Base-by-base conservation (phyloP, 2,888 invertebrate genomes). In the Endotricha flammealis region DNA sequence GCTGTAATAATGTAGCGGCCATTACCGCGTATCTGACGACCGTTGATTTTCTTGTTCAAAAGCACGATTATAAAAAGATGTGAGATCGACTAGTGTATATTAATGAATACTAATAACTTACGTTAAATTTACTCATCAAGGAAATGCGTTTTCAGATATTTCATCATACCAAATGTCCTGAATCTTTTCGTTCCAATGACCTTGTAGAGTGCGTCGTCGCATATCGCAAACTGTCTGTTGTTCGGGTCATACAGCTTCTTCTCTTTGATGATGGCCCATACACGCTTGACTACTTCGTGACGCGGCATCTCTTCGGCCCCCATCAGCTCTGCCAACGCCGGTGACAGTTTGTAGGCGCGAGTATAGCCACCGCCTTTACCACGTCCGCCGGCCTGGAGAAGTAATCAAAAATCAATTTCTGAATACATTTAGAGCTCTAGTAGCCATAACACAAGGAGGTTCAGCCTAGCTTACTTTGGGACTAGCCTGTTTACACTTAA, bases 111-210 rank as follows among this genome's bases (percentile, higher is more conserved):
- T n/a, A n/a, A n/a, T n/a, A n/a, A n/a, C n/a, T n/a, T n/a, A n/a
- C n/a, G n/a, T n/a, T n/a, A n/a, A 13, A 32, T 9, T 38, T 50
- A 91, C 60, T 89, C 89, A 63, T 90, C 73, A 17, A 82, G 83
- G 78, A 97, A 97, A 85, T 97, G 98, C 46, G 92, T 91, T 80
- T 96, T 96, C 56, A 98, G 89, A 78, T 95, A 95, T 76, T 98
- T 98, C 93, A 98, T 95, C 98, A 98, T 98, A 46, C 96, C 97
- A 63, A 98, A 98, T 36, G 95, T 95, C 57, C 95, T 92, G 90
- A 98, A 96, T 59, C 96, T 91, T 71, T 96, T 96, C 1, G 93
- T 92, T 23, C 97, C 96, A 71, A 98, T 95, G 23, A 98, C 93
- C 77, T 94, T 95, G 73, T 92, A 87, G 24, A 98, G 85, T 34